phyloP scores from a whole-genome alignment of 2,113 vertebrate genomes.

The Syngnathus scovelli region DNA sequence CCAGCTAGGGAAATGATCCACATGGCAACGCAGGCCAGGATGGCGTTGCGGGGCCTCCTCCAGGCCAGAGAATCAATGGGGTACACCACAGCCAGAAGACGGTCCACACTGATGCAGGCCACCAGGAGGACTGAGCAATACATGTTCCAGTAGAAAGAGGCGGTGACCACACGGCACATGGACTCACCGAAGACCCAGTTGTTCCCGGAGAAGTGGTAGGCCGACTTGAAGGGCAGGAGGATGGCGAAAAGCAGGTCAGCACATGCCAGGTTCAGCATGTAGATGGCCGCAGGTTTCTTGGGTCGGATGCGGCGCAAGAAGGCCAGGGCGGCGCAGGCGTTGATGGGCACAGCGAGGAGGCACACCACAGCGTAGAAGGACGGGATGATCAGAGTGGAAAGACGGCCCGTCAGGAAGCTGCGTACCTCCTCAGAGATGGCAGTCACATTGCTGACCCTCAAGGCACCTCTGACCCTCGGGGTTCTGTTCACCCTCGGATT shows the following conservation, averaged over 20 bases:
- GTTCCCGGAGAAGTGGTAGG: slow-evolving; percentile 84
- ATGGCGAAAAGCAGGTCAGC: slow-evolving; percentile 83
- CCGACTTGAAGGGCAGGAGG: slow-evolving; percentile 83
- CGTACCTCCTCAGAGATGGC: slow-evolving; percentile 59
- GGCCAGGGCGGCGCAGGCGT: slow-evolving; percentile 73
- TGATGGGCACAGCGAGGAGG: slow-evolving; percentile 79
- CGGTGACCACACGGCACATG: slow-evolving; percentile 81
- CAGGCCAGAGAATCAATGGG: slow-evolving; percentile 84
- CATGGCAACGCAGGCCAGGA: slow-evolving; percentile 67
- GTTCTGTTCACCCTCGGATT: background rate
- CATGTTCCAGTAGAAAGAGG: slow-evolving; percentile 92
- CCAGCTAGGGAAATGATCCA: slow-evolving; percentile 78
- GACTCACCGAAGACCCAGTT: slow-evolving; percentile 80
- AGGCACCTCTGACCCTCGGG: too few species aligned
- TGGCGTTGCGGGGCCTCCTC: slow-evolving; percentile 71
- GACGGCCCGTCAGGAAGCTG: slow-evolving; percentile 70
- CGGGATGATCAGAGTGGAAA: slow-evolving; percentile 81
- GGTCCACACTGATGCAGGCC: slow-evolving; percentile 84
- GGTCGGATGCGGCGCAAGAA: slow-evolving; percentile 77
- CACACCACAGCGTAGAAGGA: slow-evolving; percentile 79
- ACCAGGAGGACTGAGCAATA: slow-evolving; percentile 90
- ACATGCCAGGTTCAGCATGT: slow-evolving; percentile 85
- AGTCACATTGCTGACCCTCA: background rate
- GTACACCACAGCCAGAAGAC: slow-evolving; percentile 86
- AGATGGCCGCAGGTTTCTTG: slow-evolving; percentile 83